These are phyloP conservation scores for Sitobion miscanthi DNA, from an alignment of 1,140 invertebrate genomes.

Conservation along the genomic window DNA sequence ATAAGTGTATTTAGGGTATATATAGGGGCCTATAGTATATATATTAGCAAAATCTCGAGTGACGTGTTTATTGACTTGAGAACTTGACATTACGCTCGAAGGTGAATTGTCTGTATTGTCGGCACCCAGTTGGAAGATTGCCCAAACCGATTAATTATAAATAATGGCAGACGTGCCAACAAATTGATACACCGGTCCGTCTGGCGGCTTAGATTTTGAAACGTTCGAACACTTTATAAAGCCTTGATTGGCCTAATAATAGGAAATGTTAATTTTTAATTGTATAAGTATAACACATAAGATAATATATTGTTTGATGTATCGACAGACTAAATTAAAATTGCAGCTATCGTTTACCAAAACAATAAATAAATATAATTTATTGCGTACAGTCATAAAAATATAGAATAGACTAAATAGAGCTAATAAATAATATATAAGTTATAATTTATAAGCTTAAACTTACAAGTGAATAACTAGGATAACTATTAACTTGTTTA, in stretches of 20 bases:
- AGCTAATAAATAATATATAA: neutral
- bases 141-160: constrained; percentile 40
- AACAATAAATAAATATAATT: neutral
- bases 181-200: constrained; percentile 38
- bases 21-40: neutral
- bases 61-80: constrained; percentile 43
- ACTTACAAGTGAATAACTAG: neutral
- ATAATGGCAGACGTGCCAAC: constrained; percentile 34
- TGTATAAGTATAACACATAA: neutral
- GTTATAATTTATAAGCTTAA: neutral
- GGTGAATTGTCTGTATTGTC: constrained; percentile 17
- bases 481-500: too few relatives aligned
- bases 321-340: neutral
- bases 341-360: neutral
- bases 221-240: constrained; percentile 27
- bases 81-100: constrained; percentile 40
- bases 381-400: neutral
- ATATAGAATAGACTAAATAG: neutral
- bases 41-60: neutral
- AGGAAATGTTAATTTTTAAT: neutral
- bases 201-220: constrained; percentile 40
- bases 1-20: neutral
- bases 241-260: constrained; percentile 34
- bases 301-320: neutral
- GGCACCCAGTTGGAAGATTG: constrained; percentile 39